Base-by-base conservation (phyloP, 2,113 vertebrate species). In the Nyctibius bracteatus region DNA sequence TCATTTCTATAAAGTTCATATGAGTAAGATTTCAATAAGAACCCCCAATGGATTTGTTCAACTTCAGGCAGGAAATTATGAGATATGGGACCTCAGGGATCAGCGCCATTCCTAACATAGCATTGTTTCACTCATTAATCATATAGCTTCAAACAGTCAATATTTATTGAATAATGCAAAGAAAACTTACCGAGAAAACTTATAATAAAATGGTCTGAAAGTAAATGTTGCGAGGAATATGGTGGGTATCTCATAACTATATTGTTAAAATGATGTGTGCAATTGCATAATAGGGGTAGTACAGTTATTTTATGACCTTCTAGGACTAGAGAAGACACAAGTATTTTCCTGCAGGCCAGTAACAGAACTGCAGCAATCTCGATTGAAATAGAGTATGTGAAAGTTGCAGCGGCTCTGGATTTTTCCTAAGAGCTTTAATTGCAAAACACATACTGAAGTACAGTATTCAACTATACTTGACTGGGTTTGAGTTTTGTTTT, bases 91-190 rank as follows among this genome's bases (percentile, higher is more conserved):
- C 22, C 22, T 66, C 55, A 87, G 19, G 14, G 33, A 66, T 81
- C 21, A 74, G 28, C 6, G 12, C 0, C 0, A 22, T 61, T 73
- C 21, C 46, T 49, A 52, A 58, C 23, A 51, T 5, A 55, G 3
- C 10, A 43, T 30, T 61, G 21, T 41, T 87, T 66, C n/a, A 23
- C 23, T 73, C 41, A n/a, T 63, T 80, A 83, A 91, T 79, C 46
- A 63, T 3, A 24, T 5, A 79, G 19, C 46, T 78, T 92, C 28
- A 61, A 52, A 27, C 25, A 39, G 17, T 43, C 43, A 72, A 58
- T 63, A 63, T 67, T 92, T 88, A 74, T 54, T 37, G 23, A 80
- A 49, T 33, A 52, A 75, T 67, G 10, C 10, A 49, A 41, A 72
- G 18, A 80, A 77, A 68, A 66, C 3, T 43, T 79, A 85, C 14